phyloP scores from a whole-genome alignment of 2,888 invertebrate species.

The Caenorhabditis doughertyi region DNA sequence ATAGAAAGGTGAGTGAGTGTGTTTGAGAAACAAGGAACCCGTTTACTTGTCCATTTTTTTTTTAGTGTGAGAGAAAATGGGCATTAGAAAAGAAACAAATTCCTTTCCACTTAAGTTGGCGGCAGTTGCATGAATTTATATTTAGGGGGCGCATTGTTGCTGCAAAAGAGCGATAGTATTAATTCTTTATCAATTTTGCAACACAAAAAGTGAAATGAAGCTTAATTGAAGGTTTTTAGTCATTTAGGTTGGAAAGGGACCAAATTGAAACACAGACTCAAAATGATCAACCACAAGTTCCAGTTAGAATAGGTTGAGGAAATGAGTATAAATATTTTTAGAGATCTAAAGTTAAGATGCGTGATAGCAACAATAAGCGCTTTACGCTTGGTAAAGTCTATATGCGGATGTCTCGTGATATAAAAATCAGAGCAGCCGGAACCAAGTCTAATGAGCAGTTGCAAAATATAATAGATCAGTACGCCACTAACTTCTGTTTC shows the following conservation, averaged over 20 bases:
- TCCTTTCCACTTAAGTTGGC: slow-evolving; percentile 62
- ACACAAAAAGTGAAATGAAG: slow-evolving; percentile 16
- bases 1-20: slow-evolving; percentile 1
- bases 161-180: slow-evolving; percentile 34
- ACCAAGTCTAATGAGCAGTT: too few relatives aligned
- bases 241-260: not conserved
- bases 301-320: too few relatives aligned
- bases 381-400: too few relatives aligned
- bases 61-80: slow-evolving; percentile 51
- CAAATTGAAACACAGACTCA: not conserved
- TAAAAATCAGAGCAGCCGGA: too few relatives aligned
- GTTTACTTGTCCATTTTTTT: slow-evolving; percentile 61
- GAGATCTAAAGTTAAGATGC: too few relatives aligned
- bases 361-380: too few relatives aligned
- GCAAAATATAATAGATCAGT: too few relatives aligned
- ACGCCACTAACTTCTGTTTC: too few relatives aligned
- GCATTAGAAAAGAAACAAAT: slow-evolving; percentile 58
- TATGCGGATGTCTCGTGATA: too few relatives aligned
- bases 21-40: slow-evolving; percentile 43
- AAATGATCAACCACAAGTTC: too few relatives aligned
- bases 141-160: slow-evolving; percentile 44
- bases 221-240: not conserved
- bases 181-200: slow-evolving; percentile 28
- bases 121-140: slow-evolving; percentile 54
- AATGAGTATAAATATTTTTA: too few relatives aligned